Evolutionary conservation across 2,797 vertebrate genomes (phyloP).

Genomic region (Neopelma chrysocephalum): DNA sequence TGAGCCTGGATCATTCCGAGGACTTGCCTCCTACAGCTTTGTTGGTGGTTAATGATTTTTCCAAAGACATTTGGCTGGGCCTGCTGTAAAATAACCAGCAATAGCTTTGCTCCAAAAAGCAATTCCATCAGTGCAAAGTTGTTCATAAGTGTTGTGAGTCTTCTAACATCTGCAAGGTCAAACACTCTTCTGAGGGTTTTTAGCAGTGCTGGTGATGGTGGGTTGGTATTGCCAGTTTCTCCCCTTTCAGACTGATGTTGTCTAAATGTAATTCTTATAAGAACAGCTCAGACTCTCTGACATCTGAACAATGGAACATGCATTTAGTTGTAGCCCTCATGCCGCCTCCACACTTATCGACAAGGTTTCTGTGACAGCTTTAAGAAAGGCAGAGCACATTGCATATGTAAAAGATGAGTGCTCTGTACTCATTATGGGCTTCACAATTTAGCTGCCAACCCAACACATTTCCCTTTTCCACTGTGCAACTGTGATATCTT

Average conservation of each 20-base stretch:
- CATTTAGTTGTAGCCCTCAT: conserved; percentile 53
- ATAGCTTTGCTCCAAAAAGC: background rate
- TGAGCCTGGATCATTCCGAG: background rate
- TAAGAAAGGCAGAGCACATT: conserved; percentile 45
- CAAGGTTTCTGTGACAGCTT: conserved; percentile 53
- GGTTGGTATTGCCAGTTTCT: background rate
- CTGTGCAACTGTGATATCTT: background rate
- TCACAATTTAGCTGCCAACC: conserved; percentile 32
- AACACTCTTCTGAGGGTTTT: background rate
- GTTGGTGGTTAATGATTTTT: background rate
- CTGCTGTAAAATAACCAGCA: background rate
- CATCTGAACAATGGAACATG: conserved; percentile 59
- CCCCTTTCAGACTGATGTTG: background rate
- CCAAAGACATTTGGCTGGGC: background rate
- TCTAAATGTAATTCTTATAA: conserved; percentile 1
- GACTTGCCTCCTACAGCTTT: background rate
- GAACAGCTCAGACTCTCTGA: conserved; percentile 55
- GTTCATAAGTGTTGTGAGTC: background rate
- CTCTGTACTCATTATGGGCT: conserved; percentile 36
- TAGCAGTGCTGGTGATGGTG: background rate
- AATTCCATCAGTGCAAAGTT: background rate
- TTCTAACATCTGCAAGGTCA: conserved; percentile 38
- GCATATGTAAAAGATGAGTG: conserved; percentile 56
- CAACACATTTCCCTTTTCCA: background rate
- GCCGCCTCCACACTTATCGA: conserved; percentile 26